Base-by-base conservation (phyloP, 2,797 vertebrate genomes). In the Lacerta viridis region DNA sequence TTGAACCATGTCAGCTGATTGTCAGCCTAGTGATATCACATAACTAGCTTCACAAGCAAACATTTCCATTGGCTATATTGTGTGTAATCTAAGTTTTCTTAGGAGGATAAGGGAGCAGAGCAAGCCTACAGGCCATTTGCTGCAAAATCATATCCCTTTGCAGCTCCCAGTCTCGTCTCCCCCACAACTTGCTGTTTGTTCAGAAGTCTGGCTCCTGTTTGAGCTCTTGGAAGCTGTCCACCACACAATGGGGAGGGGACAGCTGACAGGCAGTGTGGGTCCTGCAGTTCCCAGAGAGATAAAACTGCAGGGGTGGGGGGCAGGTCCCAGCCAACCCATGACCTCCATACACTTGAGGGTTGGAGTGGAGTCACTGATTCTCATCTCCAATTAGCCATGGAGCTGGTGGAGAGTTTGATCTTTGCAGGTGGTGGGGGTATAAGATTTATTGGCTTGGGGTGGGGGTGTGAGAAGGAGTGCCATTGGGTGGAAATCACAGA, bases 271-370 rank as follows among this genome's bases (percentile, higher is more conserved):
- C 92, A 94, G 85, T 10, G 0, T 4, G n/a, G 59, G 25, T n/a
- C 83, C 43, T 1, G 78, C 0, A 0, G 74, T 96, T 97, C 96
- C 96, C 95, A 97, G 95, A 95, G 94, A 96, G 95, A 97, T 96
- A 97, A 97, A 97, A 97, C 95, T 95, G 95, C 46, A 6, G 93
- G 79, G 71, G 93, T 33, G 43, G 83, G 93, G 43, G 66, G 84
- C 85, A 83, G 66, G 95, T 89, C 88, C 95, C 95, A 95, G 96
- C 94, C 97, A 95, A 88, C 90, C 92, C 39, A 86, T 95, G 96
- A 97, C 95, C 95, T 92, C 87, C 89, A 85, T 0, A 0, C 91
- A 87, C 83, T 91, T 1, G 0, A 88, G 90, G 72, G 82, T 80
- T 82, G 81, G 27, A 90, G 87, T 68, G 89, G 82, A 87, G 85